Evolutionary conservation across 2,888 invertebrate genomes (phyloP).

Genomic region (Archips crataeganus): DNA sequence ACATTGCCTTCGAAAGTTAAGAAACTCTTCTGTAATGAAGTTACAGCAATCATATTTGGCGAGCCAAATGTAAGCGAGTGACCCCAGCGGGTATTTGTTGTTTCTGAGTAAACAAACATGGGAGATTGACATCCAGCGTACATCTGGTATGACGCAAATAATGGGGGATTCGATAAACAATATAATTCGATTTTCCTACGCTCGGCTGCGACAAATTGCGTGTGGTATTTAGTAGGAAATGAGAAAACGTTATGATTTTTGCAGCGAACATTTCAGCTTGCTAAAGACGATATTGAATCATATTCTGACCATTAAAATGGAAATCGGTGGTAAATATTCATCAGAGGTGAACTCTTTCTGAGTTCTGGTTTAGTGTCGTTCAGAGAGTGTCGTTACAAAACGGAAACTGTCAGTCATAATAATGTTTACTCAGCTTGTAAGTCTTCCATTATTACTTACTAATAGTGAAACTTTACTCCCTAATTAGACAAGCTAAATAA

Average conservation of each 20-base stretch:
- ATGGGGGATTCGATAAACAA: slow-evolving; percentile 78
- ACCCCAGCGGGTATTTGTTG: slow-evolving; percentile 79
- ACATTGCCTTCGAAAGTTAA: slow-evolving; percentile 59
- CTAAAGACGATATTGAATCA: slow-evolving; percentile 32
- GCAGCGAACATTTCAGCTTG: slow-evolving; percentile 16
- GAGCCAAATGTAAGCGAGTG: slow-evolving; percentile 71
- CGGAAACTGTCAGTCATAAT: not conserved
- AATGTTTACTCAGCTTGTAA: not conserved
- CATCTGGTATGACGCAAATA: slow-evolving; percentile 85
- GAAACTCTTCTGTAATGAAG: slow-evolving; percentile 60
- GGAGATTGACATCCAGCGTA: slow-evolving; percentile 83
- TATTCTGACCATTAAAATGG: slow-evolving; percentile 22
- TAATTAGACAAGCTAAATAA: not conserved
- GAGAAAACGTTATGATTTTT: slow-evolving; percentile 44
- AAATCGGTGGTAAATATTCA: slow-evolving; percentile 1
- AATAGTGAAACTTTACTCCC: not conserved
- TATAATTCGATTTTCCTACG: slow-evolving; percentile 80
- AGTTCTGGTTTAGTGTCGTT: not conserved
- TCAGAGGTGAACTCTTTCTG: not conserved
- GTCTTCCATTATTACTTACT: no score
- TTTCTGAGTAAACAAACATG: slow-evolving; percentile 83
- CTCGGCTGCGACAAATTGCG: slow-evolving; percentile 73
- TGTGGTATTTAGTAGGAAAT: slow-evolving; percentile 58
- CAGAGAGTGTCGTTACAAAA: not conserved
- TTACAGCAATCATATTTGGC: slow-evolving; percentile 79